A percentile compares a stretch with the other conserved stretches of the same genome.
Evolutionary conservation across 2,797 vertebrate species (phyloP).

Genomic region (Callimico goeldii): DNA sequence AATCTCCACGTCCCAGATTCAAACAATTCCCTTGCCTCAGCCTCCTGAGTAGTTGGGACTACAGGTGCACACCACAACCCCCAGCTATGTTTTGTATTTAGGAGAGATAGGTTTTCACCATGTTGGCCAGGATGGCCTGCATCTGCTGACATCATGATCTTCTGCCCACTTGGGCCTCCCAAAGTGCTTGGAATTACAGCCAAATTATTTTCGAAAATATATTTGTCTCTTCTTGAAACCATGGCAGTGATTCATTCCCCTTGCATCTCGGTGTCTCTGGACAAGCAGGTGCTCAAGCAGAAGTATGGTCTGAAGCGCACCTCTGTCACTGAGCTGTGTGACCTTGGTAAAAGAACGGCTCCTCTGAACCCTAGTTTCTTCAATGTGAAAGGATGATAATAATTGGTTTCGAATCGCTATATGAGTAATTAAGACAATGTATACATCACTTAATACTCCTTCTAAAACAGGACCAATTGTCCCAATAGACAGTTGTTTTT

Average conservation of each 20-base stretch:
- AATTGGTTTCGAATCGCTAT: neutral
- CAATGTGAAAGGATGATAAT: neutral
- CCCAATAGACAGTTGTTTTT: neutral
- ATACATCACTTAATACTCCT: neutral
- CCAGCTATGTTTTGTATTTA: too few relatives aligned
- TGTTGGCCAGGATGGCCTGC: too few relatives aligned
- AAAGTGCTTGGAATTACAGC: too few relatives aligned
- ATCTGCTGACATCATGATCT: too few relatives aligned
- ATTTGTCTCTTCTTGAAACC: neutral
- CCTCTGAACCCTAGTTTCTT: neutral
- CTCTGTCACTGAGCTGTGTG: neutral
- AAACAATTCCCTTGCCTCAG: too few relatives aligned
- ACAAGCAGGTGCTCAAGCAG: neutral
- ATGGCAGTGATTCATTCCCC: neutral
- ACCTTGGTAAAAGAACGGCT: neutral
- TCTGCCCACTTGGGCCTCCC: too few relatives aligned
- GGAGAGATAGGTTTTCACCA: too few relatives aligned
- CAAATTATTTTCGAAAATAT: neutral
- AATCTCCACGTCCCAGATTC: too few relatives aligned
- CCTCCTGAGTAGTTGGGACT: too few relatives aligned
- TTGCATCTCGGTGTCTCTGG: neutral
- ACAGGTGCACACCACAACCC: too few relatives aligned
- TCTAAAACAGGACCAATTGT: neutral
- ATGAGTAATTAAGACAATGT: neutral
- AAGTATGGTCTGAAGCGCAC: too few relatives aligned